phyloP scores from a whole-genome alignment of 2,888 invertebrate genomes.

The Sarcophaga carnaria region DNA sequence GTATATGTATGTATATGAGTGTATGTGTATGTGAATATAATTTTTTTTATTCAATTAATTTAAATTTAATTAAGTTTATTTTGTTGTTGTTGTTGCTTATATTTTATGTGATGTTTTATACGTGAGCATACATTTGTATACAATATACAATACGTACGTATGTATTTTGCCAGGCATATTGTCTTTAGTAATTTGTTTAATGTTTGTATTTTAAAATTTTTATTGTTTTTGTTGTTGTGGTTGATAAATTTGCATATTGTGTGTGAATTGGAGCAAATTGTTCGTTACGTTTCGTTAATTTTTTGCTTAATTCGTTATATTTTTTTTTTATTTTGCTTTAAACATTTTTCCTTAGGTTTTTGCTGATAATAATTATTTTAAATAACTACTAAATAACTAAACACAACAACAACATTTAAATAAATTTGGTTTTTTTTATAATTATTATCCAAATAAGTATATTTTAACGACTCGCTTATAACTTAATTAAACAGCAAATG shows the following conservation, averaged over 20 bases:
- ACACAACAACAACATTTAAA: no score
- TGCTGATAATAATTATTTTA: constrained; percentile 9
- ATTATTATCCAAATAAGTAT: no score
- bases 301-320: constrained; percentile 10
- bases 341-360: background rate
- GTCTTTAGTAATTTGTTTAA: constrained; percentile 44
- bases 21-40: background rate
- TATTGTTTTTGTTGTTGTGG: constrained; percentile 42
- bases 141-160: no score
- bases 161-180: background rate
- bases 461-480: no score
- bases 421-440: no score
- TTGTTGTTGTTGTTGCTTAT: constrained; percentile 18
- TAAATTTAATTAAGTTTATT: constrained; percentile 63
- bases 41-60: constrained; percentile 46
- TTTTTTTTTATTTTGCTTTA: constrained; percentile 7
- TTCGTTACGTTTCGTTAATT: constrained; percentile 66
- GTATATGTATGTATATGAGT: background rate
- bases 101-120: constrained; percentile 21
- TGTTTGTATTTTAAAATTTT: background rate
- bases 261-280: constrained; percentile 68
- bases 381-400: background rate
- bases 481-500: no score
- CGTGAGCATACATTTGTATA: no score
- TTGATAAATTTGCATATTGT: constrained; percentile 67